Evolutionary conservation across 2,113 vertebrate species (phyloP), one percentile per base, ranked within the genome.

Genomic region (Hystrix brachyura): DNA sequence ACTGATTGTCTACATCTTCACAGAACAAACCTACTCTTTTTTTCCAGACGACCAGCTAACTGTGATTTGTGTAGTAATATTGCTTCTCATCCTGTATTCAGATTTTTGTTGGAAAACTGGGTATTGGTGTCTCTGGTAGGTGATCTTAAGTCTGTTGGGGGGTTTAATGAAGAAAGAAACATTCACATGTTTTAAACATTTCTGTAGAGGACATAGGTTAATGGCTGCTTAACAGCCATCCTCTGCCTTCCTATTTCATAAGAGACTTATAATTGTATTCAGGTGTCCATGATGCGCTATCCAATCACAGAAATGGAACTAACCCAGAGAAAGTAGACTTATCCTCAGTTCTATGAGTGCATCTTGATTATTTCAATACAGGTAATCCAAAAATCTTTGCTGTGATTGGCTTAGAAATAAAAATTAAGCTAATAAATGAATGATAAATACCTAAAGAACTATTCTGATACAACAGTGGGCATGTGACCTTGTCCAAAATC

Each of bases 341-440:
- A 3, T 90, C 43, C 43, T 96, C n/a, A 90, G 51, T 10, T 38
- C 29, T 74, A 94, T 34, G 55, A 71, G 15, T 89, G 32, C 21
- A 12, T 80, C 79, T 62, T 86, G 74, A 57, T 81, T 90, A 53
- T 72, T n/a, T 62, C 65, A 81, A 21, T 80, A 27, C 65, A 92
- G 51, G 18, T 72, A 67, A 90, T 55, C 34, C 65, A 82, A 96
- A 76, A 94, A 93, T 18, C 38, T 82, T 93, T n/a, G 11, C 19
- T 80, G 25, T 86, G 72, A 83, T 59, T 85, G 51, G 38, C 18
- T 92, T 46, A 55, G 57, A 94, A 93, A 83, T 82, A 64, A 95
- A 91, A 94, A 89, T 46, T 72, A 92, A 94, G 65, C 80, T 86
- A 92, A 92, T 90, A 62, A 72, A 65, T 80, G 51, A 25, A 92